phyloP scores from a whole-genome alignment of 2,888 invertebrate genomes.

The Dorcus hopei region DNA sequence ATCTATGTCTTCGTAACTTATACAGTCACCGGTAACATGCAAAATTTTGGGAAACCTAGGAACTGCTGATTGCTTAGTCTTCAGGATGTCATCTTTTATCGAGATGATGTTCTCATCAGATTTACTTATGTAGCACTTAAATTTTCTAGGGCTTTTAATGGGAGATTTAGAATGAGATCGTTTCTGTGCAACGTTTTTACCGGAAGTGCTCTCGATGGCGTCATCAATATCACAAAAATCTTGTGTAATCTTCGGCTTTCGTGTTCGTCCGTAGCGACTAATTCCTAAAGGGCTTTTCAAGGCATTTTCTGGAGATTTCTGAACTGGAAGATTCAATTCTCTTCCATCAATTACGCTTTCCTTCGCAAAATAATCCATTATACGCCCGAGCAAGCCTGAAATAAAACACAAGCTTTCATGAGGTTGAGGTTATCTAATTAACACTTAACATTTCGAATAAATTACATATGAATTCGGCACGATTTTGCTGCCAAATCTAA shows the following conservation, averaged over 20 bases:
- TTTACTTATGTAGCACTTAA: constrained; percentile 22
- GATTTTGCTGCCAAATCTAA: too few species aligned
- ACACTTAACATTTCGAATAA: too few species aligned
- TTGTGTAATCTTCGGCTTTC: constrained; percentile 52
- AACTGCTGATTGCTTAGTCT: constrained; percentile 1
- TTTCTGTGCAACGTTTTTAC: not conserved
- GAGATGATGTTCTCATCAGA: too few species aligned
- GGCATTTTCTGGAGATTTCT: not conserved
- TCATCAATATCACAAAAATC: constrained; percentile 50
- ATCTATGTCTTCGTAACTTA: not conserved
- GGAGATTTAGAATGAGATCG: not conserved
- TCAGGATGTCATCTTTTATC: too few species aligned
- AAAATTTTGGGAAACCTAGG: constrained; percentile 10
- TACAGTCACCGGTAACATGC: not conserved
- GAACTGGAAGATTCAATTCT: constrained; percentile 1
- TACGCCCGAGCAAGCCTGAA: too few species aligned
- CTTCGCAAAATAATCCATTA: too few species aligned
- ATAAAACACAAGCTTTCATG: too few species aligned
- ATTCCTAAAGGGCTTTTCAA: constrained; percentile 12
- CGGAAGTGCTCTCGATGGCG: constrained; percentile 27
- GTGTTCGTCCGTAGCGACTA: constrained; percentile 61
- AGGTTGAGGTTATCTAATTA: too few species aligned
- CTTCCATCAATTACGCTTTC: too few species aligned
- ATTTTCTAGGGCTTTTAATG: not conserved
- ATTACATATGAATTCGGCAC: too few species aligned